phyloP scores from a whole-genome alignment of 2,888 invertebrate species.

The Siphlonurus alternatus region DNA sequence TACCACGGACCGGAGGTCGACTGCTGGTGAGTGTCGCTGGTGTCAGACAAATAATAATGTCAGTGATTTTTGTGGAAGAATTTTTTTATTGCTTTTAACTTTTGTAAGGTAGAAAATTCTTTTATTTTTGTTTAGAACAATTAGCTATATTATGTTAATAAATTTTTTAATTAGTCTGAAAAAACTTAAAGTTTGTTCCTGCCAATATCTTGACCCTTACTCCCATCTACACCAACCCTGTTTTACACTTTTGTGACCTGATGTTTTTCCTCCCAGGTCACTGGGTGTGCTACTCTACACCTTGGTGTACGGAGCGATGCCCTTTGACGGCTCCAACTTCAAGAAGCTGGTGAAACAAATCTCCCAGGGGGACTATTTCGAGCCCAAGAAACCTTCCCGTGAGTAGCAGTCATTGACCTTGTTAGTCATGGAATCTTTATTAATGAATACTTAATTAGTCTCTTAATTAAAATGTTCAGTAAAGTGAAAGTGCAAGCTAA shows the following conservation, averaged over 20 bases:
- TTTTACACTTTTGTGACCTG: too few species aligned
- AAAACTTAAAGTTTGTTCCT: too few species aligned
- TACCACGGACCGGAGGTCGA: constrained; percentile 91
- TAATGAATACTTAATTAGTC: constrained; percentile 4
- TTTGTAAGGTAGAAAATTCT: too few species aligned
- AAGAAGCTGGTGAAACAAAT: constrained; percentile 93
- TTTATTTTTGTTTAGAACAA: too few species aligned
- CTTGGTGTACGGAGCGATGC: constrained; percentile 98
- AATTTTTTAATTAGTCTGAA: too few species aligned
- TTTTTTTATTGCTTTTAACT: constrained; percentile 2
- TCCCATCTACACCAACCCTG: too few species aligned
- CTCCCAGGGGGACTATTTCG: constrained; percentile 93
- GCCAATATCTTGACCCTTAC: too few species aligned
- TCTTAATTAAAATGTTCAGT: too few species aligned
- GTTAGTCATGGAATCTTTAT: constrained; percentile 9
- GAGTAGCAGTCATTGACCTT: constrained; percentile 24
- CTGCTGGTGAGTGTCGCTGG: constrained; percentile 20
- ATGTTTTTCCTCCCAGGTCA: constrained; percentile 48
- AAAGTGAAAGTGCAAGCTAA: too few species aligned
- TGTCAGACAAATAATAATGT: neutral
- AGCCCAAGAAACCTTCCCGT: constrained; percentile 88
- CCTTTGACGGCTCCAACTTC: constrained; percentile 96
- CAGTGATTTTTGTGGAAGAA: neutral
- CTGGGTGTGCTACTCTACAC: constrained; percentile 94
- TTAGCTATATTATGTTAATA: too few species aligned